phyloP scores from a whole-genome alignment of 2,888 invertebrate species.

The Tuberolachnus salignus region DNA sequence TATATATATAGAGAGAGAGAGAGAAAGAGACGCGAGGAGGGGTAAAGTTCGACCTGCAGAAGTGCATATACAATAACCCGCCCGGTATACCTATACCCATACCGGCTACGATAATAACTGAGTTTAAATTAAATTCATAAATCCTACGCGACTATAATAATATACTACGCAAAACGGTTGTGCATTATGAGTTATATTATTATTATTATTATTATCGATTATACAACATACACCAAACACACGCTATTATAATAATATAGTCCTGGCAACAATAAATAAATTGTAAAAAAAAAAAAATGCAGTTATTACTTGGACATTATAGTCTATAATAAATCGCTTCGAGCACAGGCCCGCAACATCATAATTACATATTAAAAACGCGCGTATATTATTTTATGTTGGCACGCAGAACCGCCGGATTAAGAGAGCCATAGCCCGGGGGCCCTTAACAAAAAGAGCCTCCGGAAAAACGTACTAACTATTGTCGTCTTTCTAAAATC shows the following conservation, averaged over 20 bases:
- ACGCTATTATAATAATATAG: too few relatives aligned
- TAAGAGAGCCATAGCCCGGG: too few relatives aligned
- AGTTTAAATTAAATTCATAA: constrained; percentile 46
- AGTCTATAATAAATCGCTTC: not conserved
- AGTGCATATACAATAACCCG: constrained; percentile 5
- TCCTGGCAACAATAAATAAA: not conserved
- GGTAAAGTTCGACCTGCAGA: constrained; percentile 12
- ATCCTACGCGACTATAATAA: constrained; percentile 2
- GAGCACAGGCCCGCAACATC: not conserved
- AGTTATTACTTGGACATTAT: not conserved
- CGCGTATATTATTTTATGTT: too few relatives aligned
- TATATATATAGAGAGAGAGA: too few relatives aligned
- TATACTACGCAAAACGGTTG: not conserved
- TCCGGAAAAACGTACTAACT: too few relatives aligned
- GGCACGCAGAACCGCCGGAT: too few relatives aligned
- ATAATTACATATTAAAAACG: not conserved
- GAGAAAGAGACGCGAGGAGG: not conserved
- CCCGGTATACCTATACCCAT: too few relatives aligned
- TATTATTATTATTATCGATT: too few relatives aligned
- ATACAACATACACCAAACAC: not conserved
- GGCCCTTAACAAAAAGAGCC: too few relatives aligned
- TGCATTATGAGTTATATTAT: not conserved
- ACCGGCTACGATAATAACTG: not conserved
- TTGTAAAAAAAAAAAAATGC: too few relatives aligned
- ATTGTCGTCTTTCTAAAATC: too few relatives aligned